Base-by-base conservation (phyloP, 2,797 vertebrate genomes). In the Iguana delicatissima region DNA sequence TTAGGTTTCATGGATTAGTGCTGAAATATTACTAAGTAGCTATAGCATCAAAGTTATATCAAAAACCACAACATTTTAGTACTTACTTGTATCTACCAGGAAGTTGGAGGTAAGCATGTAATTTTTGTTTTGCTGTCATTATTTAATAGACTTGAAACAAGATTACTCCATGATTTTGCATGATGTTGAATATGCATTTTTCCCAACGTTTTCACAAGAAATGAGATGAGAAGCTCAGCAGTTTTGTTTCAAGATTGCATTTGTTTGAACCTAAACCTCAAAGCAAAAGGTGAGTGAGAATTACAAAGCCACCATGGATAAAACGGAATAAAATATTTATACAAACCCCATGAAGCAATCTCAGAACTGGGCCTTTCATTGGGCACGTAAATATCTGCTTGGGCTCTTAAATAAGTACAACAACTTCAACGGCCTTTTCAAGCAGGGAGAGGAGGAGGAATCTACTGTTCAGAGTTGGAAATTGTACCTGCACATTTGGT, bases 151-250 rank as follows among this genome's bases (percentile, higher is more conserved):
- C n/a, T 89, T 90, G 52, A 90, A 95, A 91, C 29, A 86, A 14
- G 64, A 26, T 93, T 80, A 79, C 0, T 0, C 69, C 92, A 85
- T 3, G 16, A 77, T 87, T 93, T 89, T 90, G 16, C 74, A 82
- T 91, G 0, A 80, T 72, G 6, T 83, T 42, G 89, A 94, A 91
- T 83, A 93, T 38, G 50, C 22, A 93, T 35, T 88, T 69, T 93
- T 92, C 88, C 92, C 42, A 91, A 91, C 69, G 84, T 91, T 94
- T 94, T 62, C 76, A 16, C 42, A 64, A 50, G 90, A 91, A 90
- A 87, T 1, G 26, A 81, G 42, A 50, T 88, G 79, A 77, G 67
- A 83, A 89, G 90, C 13, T 89, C 80, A 94, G 55, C 55, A 90
- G 42, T 91, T 93, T 95, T 94, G 0, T 42, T 89, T 89, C 86